Percentiles rank a stretch among this genome's conserved stretches.
Evolutionary conservation across 2,113 vertebrate species (phyloP).

Genomic region (Gavia stellata): DNA sequence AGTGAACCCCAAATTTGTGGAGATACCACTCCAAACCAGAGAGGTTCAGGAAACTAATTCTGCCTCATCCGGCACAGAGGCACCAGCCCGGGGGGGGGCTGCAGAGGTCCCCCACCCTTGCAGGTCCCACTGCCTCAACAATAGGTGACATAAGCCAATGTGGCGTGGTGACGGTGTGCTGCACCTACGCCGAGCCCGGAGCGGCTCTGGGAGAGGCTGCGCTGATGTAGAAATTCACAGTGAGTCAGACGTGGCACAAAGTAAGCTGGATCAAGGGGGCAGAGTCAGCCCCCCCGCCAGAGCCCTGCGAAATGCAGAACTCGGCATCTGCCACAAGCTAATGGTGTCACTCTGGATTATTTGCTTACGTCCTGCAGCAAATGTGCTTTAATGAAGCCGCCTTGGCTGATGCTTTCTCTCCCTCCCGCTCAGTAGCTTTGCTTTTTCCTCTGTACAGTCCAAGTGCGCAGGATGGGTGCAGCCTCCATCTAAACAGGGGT

Average conservation of each 20-base stretch:
- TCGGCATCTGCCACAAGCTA: neutral
- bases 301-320: neutral
- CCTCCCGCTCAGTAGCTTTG: neutral
- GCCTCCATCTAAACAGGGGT: too few species aligned
- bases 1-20: neutral
- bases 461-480: fast-evolving
- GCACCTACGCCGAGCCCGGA: neutral
- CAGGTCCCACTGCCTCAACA: neutral
- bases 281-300: neutral
- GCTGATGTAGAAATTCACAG: neutral
- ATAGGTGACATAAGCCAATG: fast-evolving
- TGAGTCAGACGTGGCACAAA: fast-evolving
- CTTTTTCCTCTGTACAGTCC: neutral
- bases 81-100: neutral
- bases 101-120: neutral
- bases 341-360: neutral
- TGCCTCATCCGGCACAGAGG: neutral
- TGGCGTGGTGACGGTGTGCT: neutral
- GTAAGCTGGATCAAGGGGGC: neutral
- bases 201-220: neutral
- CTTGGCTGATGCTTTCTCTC: neutral
- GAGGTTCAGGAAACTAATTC: neutral
- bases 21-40: neutral
- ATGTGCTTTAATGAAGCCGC: neutral
- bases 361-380: neutral